These are phyloP conservation scores for Myotis yumanensis DNA, from an alignment of 2,113 vertebrate species.

Conservation along the genomic window DNA sequence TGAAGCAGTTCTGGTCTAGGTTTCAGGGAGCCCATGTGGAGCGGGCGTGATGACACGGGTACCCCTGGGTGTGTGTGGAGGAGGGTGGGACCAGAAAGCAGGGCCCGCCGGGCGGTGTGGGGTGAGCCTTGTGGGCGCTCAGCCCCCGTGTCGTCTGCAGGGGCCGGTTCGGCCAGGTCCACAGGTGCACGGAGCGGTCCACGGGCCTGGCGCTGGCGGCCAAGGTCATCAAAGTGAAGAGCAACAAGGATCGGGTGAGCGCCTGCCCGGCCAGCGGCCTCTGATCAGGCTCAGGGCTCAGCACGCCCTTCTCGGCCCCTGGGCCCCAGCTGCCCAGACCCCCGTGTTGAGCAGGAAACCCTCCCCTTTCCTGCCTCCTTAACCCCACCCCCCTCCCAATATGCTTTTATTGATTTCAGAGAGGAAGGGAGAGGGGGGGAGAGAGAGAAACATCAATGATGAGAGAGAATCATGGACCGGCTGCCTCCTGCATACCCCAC, in stretches of 20 bases:
- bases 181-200: slow-evolving; percentile 88
- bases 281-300: background rate
- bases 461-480: too few species aligned
- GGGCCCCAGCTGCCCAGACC: background rate
- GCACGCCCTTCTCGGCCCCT: background rate
- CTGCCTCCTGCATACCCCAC: too few species aligned
- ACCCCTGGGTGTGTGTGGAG: background rate
- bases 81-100: background rate
- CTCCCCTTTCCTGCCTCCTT: background rate
- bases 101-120: too few species aligned
- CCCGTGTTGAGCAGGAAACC: background rate
- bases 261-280: background rate
- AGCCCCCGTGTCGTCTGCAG: slow-evolving; percentile 76
- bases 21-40: background rate
- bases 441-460: too few species aligned
- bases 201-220: slow-evolving; percentile 90
- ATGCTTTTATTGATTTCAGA: too few species aligned
- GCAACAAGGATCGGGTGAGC: slow-evolving; percentile 88
- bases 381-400: too few species aligned
- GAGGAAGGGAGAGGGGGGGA: too few species aligned
- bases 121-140: background rate
- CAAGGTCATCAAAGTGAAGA: slow-evolving; percentile 93
- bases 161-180: slow-evolving; percentile 93
- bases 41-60: fast-evolving
- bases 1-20: background rate